A percentile compares a stretch with the other conserved stretches of the same genome.
phyloP scores from a whole-genome alignment of 2,113 vertebrate species.

The Myiozetetes cayanensis region DNA sequence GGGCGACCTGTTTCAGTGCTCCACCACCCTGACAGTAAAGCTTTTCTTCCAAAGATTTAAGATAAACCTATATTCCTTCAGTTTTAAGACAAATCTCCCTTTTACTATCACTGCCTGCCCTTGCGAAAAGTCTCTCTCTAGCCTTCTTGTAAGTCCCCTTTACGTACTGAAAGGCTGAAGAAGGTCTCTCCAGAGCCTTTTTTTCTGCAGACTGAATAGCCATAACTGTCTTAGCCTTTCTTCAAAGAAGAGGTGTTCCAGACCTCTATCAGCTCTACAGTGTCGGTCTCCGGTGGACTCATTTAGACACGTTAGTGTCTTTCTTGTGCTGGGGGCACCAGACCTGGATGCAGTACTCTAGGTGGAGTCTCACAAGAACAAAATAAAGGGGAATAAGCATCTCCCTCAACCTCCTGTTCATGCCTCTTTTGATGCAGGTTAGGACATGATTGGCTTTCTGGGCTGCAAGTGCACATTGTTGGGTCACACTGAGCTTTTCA shows the following conservation, averaged over 20 bases:
- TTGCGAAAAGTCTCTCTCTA: neutral
- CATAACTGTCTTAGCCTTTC: neutral
- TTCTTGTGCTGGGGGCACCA: neutral
- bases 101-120: neutral
- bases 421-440: neutral
- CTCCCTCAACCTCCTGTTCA: neutral
- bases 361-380: neutral
- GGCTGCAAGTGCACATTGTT: neutral
- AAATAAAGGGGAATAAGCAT: neutral
- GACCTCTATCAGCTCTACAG: neutral
- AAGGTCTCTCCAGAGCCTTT: neutral
- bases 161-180: neutral
- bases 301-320: neutral
- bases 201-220: neutral
- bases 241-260: neutral
- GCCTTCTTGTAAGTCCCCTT: neutral
- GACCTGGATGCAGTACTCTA: neutral
- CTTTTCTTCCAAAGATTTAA: neutral
- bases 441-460: fast-evolving
- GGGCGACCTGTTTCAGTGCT: neutral
- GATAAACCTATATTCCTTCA: neutral
- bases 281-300: neutral
- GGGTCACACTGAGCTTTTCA: neutral
- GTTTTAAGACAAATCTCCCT: neutral
- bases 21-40: neutral